Evolutionary conservation across 2,888 invertebrate genomes (phyloP).

Genomic region (Acanthosepion pharaonis): DNA sequence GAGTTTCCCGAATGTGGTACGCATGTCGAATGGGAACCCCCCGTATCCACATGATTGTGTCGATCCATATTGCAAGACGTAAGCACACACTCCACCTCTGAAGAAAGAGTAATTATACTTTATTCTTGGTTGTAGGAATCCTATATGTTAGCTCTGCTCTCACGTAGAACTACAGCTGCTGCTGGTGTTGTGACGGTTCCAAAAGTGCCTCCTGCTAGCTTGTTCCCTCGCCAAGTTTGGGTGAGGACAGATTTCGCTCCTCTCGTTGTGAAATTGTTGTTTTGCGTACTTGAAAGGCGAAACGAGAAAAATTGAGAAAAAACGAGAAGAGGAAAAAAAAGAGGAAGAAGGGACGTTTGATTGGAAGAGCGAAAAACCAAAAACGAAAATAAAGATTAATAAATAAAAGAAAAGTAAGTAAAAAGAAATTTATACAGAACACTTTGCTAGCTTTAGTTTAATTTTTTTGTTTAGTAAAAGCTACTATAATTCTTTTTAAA

Average conservation of each 20-base stretch:
- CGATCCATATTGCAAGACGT: background rate
- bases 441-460: background rate
- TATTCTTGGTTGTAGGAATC: background rate
- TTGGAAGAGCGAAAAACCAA: background rate
- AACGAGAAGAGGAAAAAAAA: background rate
- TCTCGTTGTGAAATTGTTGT: background rate
- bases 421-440: background rate
- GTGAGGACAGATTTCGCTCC: background rate
- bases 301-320: too few relatives aligned
- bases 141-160: background rate
- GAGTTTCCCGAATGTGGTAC: background rate
- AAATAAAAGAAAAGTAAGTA: background rate
- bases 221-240: background rate
- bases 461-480: background rate
- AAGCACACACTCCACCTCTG: conserved; percentile 24
- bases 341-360: background rate
- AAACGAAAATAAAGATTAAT: background rate
- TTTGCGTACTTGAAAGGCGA: background rate
- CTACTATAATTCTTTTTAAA: background rate
- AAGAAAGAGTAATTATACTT: background rate
- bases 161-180: background rate
- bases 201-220: background rate
- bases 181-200: background rate
- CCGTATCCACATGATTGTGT: conserved; percentile 24
- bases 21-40: conserved; percentile 37